Evolutionary conservation across 2,113 vertebrate species (phyloP), one percentile per base, ranked within the genome.

Genomic region (Pedetes capensis): DNA sequence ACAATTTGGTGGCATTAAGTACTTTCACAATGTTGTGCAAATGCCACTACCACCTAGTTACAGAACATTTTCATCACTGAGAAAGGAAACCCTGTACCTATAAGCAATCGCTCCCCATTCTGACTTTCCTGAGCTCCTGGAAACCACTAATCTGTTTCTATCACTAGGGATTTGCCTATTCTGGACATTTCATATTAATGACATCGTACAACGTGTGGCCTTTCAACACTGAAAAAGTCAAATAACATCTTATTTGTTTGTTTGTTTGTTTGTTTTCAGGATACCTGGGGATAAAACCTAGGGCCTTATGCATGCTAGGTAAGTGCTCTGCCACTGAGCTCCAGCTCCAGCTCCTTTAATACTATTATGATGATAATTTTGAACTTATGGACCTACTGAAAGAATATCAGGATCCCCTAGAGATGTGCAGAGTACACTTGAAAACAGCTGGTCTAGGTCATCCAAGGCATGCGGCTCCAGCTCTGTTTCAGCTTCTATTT

Each of bases 311-410:
- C 44, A 39, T 51, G 27, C 25, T n/a, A 78, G 72, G 25, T 12
- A 39, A 78, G 18, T 20, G 9, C 18, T n/a, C 34, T 61, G 32
- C 16, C n/a, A 51, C 5, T 75, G 86, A 88, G 57, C 34, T 88
- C n/a, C 7, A 17, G 3, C 4, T 22, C 22, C 23, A 51, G 42
- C 18, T 64, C 32, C 44, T 64, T 88, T 53, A 61, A 76, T 51
- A 49, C 32, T 85, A 74, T 42, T 75, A 75, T 72, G 66, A 76
- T 76, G 93, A 69, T 86, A 88, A 49, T 85, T 79, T 88, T 69
- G 83, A 68, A 32, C 11, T 75, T 83, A 57, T 6, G 23, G 39
- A 55, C 22, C n/a, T 55, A 14, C 18, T 85, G 29, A 76, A 92
- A 80, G 42, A 59, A 16, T 49, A 42, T 53, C 22, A 11, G 34